phyloP scores from a whole-genome alignment of 2,888 invertebrate genomes.

The Drosophila melanosoma region DNA sequence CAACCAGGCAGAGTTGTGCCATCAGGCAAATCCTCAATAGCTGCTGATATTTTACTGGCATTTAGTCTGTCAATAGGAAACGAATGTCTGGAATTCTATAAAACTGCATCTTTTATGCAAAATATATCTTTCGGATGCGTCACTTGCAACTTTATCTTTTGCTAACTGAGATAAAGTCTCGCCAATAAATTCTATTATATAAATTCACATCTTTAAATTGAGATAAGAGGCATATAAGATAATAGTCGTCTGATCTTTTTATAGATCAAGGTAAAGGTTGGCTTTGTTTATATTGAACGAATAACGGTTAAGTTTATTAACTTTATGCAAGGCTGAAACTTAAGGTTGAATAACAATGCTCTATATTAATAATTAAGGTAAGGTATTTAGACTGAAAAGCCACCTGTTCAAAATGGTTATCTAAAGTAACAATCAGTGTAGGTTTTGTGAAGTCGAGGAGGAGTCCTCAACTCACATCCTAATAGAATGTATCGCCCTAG shows the following conservation, averaged over 20 bases:
- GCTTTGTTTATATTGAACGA: neutral
- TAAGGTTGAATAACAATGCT: neutral
- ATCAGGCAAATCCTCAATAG: neutral
- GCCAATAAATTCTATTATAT: conserved; percentile 2
- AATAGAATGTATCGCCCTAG: no score
- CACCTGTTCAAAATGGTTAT: no score
- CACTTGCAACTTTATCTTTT: conserved; percentile 11
- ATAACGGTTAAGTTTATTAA: neutral
- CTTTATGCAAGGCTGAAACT: neutral
- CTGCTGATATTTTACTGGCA: conserved; percentile 20
- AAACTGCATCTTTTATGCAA: conserved; percentile 26
- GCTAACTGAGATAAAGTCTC: neutral
- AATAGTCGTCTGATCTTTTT: neutral
- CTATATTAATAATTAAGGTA: neutral
- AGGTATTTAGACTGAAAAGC: no score
- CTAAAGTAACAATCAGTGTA: no score
- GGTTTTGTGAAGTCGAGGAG: no score
- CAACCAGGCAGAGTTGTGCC: conserved; percentile 10
- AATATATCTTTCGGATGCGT: conserved; percentile 12
- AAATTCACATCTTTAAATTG: neutral
- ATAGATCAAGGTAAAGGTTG: conserved; percentile 10
- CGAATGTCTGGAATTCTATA: conserved; percentile 4
- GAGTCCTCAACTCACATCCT: no score
- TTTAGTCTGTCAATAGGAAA: conserved; percentile 9
- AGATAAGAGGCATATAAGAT: conserved; percentile 2